Conservation (phyloP, 2,113 vertebrate species). For the Ovis canadensis region DNA sequence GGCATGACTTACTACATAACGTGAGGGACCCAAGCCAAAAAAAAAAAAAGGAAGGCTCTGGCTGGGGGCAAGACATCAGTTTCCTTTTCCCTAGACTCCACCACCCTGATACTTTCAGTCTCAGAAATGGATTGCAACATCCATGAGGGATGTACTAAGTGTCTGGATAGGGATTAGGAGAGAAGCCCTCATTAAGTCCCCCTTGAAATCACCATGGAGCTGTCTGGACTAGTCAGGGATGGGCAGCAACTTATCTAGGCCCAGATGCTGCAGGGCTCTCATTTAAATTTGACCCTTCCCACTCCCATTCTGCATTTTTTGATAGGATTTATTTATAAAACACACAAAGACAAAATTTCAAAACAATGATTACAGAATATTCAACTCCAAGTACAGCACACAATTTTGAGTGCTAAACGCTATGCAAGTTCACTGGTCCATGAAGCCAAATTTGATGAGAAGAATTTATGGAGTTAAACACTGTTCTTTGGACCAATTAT, state of each 20-base stretch:
- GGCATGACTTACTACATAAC: background rate
- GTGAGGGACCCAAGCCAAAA: background rate
- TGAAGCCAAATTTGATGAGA: background rate
- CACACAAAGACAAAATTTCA: background rate
- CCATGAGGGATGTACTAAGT: background rate
- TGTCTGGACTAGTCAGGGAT: background rate
- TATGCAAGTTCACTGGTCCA: background rate
- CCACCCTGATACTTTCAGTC: too few relatives aligned
- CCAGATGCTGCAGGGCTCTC: accelerated
- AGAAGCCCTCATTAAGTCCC: background rate
- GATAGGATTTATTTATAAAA: background rate
- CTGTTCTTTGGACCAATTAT: background rate
- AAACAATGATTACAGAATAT: background rate
- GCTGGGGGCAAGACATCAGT: background rate
- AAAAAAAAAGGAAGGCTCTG: background rate
- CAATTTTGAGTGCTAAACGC: background rate
- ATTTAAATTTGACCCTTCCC: background rate
- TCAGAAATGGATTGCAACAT: background rate
- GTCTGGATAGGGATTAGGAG: background rate
- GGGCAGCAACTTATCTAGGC: background rate
- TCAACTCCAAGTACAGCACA: background rate
- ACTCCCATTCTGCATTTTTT: background rate
- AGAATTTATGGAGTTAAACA: background rate
- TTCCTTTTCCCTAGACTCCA: background rate
- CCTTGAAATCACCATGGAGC: background rate